Conservation (phyloP, 2,888 invertebrate species). For the Buathra laborator region DNA sequence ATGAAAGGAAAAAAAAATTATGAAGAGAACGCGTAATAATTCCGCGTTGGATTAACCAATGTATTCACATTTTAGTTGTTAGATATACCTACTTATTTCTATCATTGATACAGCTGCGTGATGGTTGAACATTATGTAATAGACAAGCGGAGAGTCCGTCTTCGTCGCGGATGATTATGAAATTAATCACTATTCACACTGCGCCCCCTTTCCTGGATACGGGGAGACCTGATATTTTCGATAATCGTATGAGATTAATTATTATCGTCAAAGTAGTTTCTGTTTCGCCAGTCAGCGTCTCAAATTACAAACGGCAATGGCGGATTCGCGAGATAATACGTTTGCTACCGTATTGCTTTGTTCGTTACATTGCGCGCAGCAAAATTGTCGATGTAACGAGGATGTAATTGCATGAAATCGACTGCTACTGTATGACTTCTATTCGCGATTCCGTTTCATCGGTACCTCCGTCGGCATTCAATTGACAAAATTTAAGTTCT, state of each 20-base stretch:
- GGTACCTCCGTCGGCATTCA: too few relatives aligned
- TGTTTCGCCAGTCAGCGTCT: neutral
- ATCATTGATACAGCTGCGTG: conserved; percentile 49
- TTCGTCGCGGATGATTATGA: conserved; percentile 19
- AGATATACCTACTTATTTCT: neutral
- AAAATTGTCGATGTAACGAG: neutral
- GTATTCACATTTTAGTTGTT: conserved; percentile 17
- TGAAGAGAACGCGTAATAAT: neutral
- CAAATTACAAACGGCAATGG: conserved; percentile 8
- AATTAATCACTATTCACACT: conserved; percentile 22
- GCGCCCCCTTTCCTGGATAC: neutral
- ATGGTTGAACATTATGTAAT: conserved; percentile 27
- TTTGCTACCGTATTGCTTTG: conserved; percentile 7
- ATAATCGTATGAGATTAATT: conserved; percentile 37
- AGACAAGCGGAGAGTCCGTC: conserved; percentile 10
- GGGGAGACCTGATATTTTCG: neutral
- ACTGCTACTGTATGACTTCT: too few relatives aligned
- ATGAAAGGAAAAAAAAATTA: neutral
- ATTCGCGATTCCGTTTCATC: too few relatives aligned
- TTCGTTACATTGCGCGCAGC: too few relatives aligned
- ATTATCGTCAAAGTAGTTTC: conserved; percentile 23
- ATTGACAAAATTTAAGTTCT: too few relatives aligned
- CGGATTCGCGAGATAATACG: conserved; percentile 34
- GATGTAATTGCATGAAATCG: too few relatives aligned
- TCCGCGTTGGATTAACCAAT: conserved; percentile 4